Conservation (phyloP, 1,140 invertebrate genomes). For the Harlomillsia oculata region DNA sequence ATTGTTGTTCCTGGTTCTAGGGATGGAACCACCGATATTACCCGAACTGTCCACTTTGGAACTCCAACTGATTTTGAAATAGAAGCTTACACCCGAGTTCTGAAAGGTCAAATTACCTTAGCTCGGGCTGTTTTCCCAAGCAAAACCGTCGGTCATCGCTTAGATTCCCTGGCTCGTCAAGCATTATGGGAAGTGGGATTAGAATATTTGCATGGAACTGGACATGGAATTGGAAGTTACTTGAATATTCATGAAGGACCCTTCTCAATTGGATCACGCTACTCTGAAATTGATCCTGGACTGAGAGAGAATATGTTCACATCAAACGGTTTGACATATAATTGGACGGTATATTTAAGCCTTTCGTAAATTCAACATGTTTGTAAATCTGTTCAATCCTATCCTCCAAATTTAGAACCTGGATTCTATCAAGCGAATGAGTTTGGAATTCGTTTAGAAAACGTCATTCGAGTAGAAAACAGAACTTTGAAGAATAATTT, state of each 20-base stretch:
- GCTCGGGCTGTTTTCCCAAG: constrained; percentile 55
- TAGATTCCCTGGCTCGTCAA: constrained; percentile 47
- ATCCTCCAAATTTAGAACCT: constrained; percentile 49
- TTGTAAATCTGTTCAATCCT: not conserved
- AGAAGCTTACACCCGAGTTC: constrained; percentile 74
- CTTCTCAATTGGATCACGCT: constrained; percentile 64
- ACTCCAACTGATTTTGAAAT: constrained; percentile 62
- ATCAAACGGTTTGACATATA: constrained; percentile 63
- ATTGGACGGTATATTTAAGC: not conserved
- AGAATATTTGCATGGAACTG: constrained; percentile 93
- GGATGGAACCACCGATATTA: constrained; percentile 54
- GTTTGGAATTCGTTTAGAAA: constrained; percentile 87
- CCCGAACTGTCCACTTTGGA: constrained; percentile 82
- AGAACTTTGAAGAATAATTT: constrained; percentile 53
- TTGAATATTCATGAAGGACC: constrained; percentile 95
- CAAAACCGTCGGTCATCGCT: constrained; percentile 40
- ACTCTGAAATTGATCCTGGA: constrained; percentile 65
- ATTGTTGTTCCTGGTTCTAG: constrained; percentile 19
- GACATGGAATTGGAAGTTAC: constrained; percentile 87
- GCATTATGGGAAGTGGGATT: constrained; percentile 80
- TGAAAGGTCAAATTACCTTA: constrained; percentile 72
- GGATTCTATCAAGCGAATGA: constrained; percentile 64
- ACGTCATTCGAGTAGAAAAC: constrained; percentile 70
- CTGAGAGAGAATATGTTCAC: constrained; percentile 80
- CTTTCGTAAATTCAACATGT: not conserved